A percentile compares a stretch with the other conserved stretches of the same genome.
Evolutionary conservation across 2,888 invertebrate species (phyloP).

Genomic region (Myopa tessellatipennis): DNA sequence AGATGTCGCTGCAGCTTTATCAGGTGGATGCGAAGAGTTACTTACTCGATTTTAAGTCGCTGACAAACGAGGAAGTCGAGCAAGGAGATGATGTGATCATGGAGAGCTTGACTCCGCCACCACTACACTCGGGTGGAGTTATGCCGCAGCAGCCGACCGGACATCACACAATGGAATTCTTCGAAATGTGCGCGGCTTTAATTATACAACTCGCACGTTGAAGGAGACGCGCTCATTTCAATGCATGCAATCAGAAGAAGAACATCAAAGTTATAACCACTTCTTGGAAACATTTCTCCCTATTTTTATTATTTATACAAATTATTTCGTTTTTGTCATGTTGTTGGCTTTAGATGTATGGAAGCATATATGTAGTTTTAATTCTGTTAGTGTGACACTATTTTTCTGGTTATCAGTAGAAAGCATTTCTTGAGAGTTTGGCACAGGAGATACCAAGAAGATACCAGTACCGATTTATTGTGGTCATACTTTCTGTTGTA

Average conservation of each 20-base stretch:
- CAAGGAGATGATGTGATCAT: conserved; percentile 68
- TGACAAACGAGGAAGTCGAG: conserved; percentile 81
- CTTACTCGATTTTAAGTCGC: conserved; percentile 96
- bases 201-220: conserved; percentile 97
- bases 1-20: conserved; percentile 98
- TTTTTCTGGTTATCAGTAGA: no score
- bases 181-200: conserved; percentile 99
- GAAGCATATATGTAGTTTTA: not conserved
- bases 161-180: conserved; percentile 99
- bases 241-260: not conserved
- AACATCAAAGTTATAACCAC: not conserved
- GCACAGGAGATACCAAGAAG: no score
- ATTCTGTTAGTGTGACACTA: no score
- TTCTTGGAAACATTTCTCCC: not conserved
- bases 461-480: no score
- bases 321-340: conserved; percentile 21
- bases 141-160: conserved; percentile 71
- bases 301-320: conserved; percentile 4
- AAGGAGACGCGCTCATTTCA: not conserved
- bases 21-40: conserved; percentile 99
- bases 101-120: conserved; percentile 67
- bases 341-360: conserved; percentile 23
- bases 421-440: no score
- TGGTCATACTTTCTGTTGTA: no score
- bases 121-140: conserved; percentile 55